Evolutionary conservation across 2,888 invertebrate genomes (phyloP).

Genomic region (Phytoseiulus persimilis): DNA sequence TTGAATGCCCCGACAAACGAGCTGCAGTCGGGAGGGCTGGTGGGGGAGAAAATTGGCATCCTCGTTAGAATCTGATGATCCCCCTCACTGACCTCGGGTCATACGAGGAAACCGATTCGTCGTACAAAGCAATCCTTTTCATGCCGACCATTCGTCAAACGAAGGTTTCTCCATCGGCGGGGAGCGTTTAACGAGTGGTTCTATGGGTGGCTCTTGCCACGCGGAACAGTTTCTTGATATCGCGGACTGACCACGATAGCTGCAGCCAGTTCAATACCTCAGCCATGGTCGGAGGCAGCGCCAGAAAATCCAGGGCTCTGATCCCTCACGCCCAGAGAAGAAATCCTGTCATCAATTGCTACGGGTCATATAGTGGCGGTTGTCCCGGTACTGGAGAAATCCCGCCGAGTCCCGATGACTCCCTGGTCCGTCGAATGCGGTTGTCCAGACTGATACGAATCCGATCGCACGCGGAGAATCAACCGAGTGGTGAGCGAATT

Average conservation of each 20-base stretch:
- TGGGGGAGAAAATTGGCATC: neutral
- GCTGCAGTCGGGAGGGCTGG: slow-evolving; percentile 14
- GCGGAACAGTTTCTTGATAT: too few species aligned
- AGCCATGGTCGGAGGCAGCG: neutral
- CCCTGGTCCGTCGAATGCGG: neutral
- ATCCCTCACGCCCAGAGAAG: neutral
- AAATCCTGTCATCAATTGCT: neutral
- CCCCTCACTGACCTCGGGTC: too few species aligned
- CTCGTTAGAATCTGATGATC: too few species aligned
- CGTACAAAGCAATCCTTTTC: too few species aligned
- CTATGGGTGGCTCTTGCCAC: too few species aligned
- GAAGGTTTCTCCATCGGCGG: too few species aligned
- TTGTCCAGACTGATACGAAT: neutral
- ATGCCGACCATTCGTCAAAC: too few species aligned
- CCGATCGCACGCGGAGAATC: neutral
- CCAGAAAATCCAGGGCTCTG: neutral
- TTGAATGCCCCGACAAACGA: slow-evolving; percentile 7
- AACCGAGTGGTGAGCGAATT: too few species aligned
- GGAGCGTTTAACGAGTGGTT: too few species aligned
- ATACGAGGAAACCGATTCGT: too few species aligned
- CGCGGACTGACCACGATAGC: neutral
- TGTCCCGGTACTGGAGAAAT: neutral
- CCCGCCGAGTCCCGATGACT: neutral
- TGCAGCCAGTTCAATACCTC: neutral
- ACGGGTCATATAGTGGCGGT: neutral